Evolutionary conservation across 2,113 vertebrate genomes (phyloP).

Genomic region (Meleagris gallopavo): DNA sequence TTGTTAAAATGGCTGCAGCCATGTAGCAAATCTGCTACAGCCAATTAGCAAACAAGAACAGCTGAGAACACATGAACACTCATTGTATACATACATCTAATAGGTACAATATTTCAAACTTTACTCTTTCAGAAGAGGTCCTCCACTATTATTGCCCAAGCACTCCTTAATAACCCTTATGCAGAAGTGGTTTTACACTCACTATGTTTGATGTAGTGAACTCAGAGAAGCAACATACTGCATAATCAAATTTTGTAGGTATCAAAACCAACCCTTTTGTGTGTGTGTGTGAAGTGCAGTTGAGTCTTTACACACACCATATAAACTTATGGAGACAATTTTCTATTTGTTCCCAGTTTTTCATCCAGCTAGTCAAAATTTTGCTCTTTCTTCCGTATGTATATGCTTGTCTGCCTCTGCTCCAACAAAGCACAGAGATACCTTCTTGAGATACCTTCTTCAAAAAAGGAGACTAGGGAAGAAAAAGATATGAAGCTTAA

Average conservation of each 20-base stretch:
- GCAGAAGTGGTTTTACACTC: neutral
- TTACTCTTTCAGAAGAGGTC: neutral
- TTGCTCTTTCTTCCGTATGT: neutral
- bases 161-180: neutral
- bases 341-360: neutral
- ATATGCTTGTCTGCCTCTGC: neutral
- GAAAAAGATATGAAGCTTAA: accelerated
- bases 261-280: neutral
- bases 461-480: neutral
- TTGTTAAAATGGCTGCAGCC: neutral
- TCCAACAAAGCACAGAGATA: neutral
- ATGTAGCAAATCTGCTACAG: neutral
- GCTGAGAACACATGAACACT: neutral
- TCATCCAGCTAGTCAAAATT: neutral
- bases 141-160: neutral
- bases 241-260: neutral
- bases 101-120: neutral
- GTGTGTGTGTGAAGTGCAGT: neutral
- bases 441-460: neutral
- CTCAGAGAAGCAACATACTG: neutral
- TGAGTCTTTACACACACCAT: neutral
- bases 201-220: neutral
- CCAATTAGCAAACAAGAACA: neutral
- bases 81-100: neutral
- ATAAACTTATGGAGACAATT: neutral